phyloP scores from a whole-genome alignment of 2,113 vertebrate genomes.

The Mesembrinibis cayennensis region DNA sequence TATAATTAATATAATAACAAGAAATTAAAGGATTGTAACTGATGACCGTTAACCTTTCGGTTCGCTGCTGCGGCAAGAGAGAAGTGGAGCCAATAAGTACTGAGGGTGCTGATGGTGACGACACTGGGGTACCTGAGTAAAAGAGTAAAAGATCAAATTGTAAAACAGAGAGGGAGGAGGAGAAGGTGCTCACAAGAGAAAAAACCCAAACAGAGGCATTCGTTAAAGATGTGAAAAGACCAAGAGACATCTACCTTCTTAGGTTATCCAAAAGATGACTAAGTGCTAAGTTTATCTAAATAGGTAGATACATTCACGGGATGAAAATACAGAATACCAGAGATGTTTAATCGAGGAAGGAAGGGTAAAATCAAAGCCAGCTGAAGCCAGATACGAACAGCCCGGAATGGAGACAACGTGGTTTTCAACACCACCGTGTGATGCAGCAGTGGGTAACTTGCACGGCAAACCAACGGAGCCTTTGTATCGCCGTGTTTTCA shows the following conservation, averaged over 20 bases:
- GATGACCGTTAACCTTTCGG: rapidly evolving
- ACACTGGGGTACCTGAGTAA: neutral
- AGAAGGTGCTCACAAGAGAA: neutral
- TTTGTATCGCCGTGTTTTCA: rapidly evolving
- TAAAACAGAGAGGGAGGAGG: neutral
- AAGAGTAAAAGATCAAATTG: rapidly evolving
- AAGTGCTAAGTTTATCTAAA: neutral
- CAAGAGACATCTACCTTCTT: rapidly evolving
- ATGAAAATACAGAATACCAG: neutral
- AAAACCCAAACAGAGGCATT: neutral
- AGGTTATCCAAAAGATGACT: neutral
- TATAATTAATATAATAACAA: neutral
- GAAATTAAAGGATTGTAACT: rapidly evolving
- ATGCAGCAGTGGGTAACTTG: neutral
- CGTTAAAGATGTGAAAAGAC: neutral
- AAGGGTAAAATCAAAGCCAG: neutral
- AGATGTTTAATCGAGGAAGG: neutral
- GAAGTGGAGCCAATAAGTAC: neutral
- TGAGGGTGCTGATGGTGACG: rapidly evolving
- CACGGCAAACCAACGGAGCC: rapidly evolving
- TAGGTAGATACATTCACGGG: rapidly evolving
- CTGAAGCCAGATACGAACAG: rapidly evolving
- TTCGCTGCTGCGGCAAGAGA: neutral
- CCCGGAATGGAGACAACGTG: neutral
- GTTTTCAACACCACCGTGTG: rapidly evolving